Evolutionary conservation across 2,888 invertebrate genomes (phyloP), one percentile per base, ranked within the genome.

Genomic region (Caenorhabditis sp.): DNA sequence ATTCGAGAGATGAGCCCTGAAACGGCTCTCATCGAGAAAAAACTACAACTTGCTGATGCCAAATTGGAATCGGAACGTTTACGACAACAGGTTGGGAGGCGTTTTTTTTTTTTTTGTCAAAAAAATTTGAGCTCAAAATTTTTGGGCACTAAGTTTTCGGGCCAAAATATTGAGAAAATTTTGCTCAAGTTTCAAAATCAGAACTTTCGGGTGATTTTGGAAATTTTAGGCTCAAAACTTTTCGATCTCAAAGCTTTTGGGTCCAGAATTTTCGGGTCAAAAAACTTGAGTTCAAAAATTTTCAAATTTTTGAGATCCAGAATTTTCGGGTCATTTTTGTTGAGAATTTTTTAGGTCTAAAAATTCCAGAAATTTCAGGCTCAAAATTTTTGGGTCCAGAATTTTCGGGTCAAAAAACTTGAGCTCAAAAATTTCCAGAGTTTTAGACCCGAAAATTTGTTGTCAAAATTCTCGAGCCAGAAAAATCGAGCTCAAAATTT

Each of bases 21-120:
- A 17, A 58, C 67, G 0, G 14, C 65, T 24, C 50, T 72, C 17
- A 21, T 68, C 10, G 67, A 72, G 62, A 72, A 72, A 58, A 61
- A 72, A 55, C 8, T 68, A 26, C 37, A 27, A 17, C 53, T 72
- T 50, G 72, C 72, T 2, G 62, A 72, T 26, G 72, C 72, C 12
- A 72, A 72, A 19, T 21, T 72, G 21, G 54, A 62, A 26, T 65
- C 72, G 14, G 72, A 72, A 26, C 59, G 58, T 6, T 54, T 72
- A 51, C 64, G 55, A 19, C 72, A 72, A 62, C 72, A 72, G 62
- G 70, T 70, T n/a, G 1, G 49, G 31, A 12, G 19, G 53, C 5
- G 6, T 53, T 14, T 53, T 8, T 4, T 4, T 50, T 17, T 12
- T 50, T 50, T 50, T 17, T 50, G 50, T n/a, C n/a, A n/a, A n/a